These are phyloP conservation scores for Sarcophaga peregrina DNA, from an alignment of 1,140 invertebrate genomes.

Conservation along the genomic window DNA sequence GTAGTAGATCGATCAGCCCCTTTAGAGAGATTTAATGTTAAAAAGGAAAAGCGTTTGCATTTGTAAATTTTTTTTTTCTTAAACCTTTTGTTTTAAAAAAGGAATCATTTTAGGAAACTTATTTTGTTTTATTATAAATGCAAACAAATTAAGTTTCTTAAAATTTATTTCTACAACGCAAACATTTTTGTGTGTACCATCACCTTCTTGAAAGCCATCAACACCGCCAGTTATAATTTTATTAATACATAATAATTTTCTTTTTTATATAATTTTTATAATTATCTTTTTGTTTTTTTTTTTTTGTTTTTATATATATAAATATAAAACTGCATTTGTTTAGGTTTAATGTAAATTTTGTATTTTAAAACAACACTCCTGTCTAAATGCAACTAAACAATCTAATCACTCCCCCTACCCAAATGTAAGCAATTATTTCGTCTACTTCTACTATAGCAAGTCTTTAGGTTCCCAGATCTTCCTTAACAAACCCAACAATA, in stretches of 20 bases:
- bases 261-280: too few species aligned
- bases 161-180: not conserved
- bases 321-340: constrained; percentile 29
- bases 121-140: not conserved
- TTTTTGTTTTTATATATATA: too few species aligned
- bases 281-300: too few species aligned
- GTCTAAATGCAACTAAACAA: not conserved
- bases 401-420: not conserved
- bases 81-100: constrained; percentile 1
- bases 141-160: not conserved
- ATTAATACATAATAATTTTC: not conserved
- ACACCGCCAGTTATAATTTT: constrained; percentile 29
- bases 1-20: not conserved
- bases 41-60: not conserved
- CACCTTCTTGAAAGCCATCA: not conserved
- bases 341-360: constrained; percentile 38
- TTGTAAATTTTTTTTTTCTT: not conserved
- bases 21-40: not conserved
- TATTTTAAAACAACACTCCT: not conserved
- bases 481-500: not conserved
- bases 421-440: not conserved
- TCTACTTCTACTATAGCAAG: not conserved
- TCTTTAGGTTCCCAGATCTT: not conserved
- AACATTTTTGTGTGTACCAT: not conserved
- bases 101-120: not conserved